Evolutionary conservation across 2,797 vertebrate genomes (phyloP).

Genomic region (Myripristis murdjan): DNA sequence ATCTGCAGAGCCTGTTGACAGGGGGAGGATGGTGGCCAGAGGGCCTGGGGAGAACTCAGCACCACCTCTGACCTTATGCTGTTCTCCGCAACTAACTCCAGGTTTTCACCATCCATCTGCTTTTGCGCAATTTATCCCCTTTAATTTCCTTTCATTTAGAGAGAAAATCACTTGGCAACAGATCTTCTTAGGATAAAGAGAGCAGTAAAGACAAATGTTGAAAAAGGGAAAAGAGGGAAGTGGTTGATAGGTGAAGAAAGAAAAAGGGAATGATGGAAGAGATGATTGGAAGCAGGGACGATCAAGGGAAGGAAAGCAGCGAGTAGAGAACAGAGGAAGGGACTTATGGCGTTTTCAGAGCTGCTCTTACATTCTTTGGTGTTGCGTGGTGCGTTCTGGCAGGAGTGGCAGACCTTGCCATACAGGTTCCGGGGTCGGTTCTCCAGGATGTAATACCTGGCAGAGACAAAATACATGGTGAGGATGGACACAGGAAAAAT

Average conservation of each 20-base stretch:
- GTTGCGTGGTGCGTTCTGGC: conserved; percentile 92
- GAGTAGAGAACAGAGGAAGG: neutral
- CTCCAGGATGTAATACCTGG: conserved; percentile 95
- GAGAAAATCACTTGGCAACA: conserved; percentile 32
- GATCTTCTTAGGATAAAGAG: conserved; percentile 15
- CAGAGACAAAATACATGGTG: conserved; percentile 30
- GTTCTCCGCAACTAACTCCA: conserved; percentile 39
- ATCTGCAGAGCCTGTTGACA: conserved; percentile 10
- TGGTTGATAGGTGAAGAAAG: conserved; percentile 8
- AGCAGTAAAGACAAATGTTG: conserved; percentile 22
- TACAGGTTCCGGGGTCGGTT: conserved; percentile 94
- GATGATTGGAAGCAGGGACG: neutral
- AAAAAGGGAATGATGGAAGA: conserved; percentile 6
- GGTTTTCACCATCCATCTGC: conserved; percentile 55
- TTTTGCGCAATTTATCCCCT: conserved; percentile 34
- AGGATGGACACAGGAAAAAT: too few relatives aligned
- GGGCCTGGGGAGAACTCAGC: conserved; percentile 35
- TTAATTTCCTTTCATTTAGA: conserved; percentile 37
- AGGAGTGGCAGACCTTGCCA: conserved; percentile 96
- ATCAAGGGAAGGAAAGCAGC: neutral
- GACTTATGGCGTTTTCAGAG: neutral
- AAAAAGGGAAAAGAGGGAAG: conserved; percentile 9
- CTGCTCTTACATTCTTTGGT: conserved; percentile 95
- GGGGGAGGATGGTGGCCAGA: conserved; percentile 33
- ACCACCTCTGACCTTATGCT: conserved; percentile 39